A percentile compares a stretch with the other conserved stretches of the same genome.
Evolutionary conservation across 2,888 invertebrate species (phyloP).

Genomic region (Blera fallax): DNA sequence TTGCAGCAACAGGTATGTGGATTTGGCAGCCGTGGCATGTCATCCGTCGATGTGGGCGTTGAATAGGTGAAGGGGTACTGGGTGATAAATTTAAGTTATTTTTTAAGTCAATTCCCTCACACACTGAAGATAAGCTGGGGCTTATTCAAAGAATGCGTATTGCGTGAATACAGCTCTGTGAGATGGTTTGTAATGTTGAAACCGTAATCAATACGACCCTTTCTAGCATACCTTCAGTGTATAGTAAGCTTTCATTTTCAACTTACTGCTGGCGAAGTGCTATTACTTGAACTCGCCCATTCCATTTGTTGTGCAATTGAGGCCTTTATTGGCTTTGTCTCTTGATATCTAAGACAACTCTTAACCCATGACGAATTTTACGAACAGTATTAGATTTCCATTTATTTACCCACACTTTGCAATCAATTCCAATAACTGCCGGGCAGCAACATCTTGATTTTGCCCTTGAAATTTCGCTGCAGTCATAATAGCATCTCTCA

Average conservation of each 20-base stretch:
- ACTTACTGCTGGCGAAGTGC: slow-evolving; percentile 71
- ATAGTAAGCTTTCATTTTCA: not conserved
- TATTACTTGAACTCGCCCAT: slow-evolving; percentile 74
- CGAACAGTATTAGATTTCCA: not conserved
- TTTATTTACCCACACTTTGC: slow-evolving; percentile 18
- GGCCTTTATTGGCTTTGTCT: slow-evolving; percentile 43
- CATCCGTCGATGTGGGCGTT: slow-evolving; percentile 75
- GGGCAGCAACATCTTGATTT: not conserved
- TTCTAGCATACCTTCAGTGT: not conserved
- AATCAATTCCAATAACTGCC: slow-evolving; percentile 47
- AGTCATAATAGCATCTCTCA: slow-evolving; percentile 55
- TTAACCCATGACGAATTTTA: not conserved
- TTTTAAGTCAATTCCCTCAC: not conserved
- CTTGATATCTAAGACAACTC: not conserved
- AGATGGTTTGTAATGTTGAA: not conserved
- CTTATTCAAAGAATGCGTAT: not conserved
- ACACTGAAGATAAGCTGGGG: not conserved
- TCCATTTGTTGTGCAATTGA: slow-evolving; percentile 74
- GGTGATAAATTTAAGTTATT: not conserved
- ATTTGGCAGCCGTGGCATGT: slow-evolving; percentile 31
- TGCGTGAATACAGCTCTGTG: not conserved
- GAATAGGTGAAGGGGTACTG: slow-evolving; percentile 74
- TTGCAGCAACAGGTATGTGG: slow-evolving; percentile 19
- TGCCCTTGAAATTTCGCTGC: slow-evolving; percentile 30
- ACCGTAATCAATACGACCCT: too few species aligned